Base-by-base conservation (phyloP, 2,113 vertebrate species). In the Poeciliopsis occidentalis region DNA sequence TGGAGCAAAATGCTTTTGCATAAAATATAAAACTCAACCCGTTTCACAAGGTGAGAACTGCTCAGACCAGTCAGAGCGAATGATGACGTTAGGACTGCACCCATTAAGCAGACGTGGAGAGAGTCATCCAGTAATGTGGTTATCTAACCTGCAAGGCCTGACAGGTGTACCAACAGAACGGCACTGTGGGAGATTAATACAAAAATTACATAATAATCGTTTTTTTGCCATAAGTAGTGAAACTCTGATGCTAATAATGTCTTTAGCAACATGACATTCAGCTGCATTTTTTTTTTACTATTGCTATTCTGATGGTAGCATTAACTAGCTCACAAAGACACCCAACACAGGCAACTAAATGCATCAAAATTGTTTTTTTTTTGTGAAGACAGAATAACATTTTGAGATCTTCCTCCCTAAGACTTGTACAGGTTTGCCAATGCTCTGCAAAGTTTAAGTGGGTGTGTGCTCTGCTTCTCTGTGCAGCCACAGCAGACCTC, bases 1-100 rank as follows among this genome's bases (percentile, higher is more conserved):
- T 39, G 41, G 13, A 71, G 54, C 71, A 24, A 44, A 44, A 37
- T 69, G 51, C 65, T 31, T 62, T 27, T 12, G 34, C 60, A 85
- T 64, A 63, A 8, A 11, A 57, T 57, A 5, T 32, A 44, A 75
- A 78, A 60, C 26, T 66, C 12, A 31, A 76, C 77, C 75, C 4
- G 75, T 75, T 89, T 62, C 63, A 69, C 80, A 63, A 76, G 73
- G 79, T 17, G 7, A 44, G 31, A 82, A 77, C 67, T 81, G 69
- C 79, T 70, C 64, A 7, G 64, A 76, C 76, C 77, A 76, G 76
- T 85, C 32, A 29, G 64, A 60, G 69, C 8, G 60, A 69, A 79
- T 34, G 29, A 44, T 0, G 60, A 71, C 57, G 65, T 65, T 2
- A 80, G 44, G 66, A 82, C 60, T 26, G 34, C 27, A 24, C 44